phyloP scores from a whole-genome alignment of 2,888 invertebrate species.

The Melieria crassipennis region DNA sequence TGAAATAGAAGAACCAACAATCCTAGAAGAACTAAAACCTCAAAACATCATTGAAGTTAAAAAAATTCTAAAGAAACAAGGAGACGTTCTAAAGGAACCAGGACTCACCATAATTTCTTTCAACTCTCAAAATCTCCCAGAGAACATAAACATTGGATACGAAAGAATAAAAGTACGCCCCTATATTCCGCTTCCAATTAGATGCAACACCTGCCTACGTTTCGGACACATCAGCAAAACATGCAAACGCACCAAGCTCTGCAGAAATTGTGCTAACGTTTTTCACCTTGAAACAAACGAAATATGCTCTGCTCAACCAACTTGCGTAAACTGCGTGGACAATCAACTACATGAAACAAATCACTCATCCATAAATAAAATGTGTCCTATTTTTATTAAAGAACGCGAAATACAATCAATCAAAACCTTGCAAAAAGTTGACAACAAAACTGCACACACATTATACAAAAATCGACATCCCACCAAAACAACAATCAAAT shows the following conservation, averaged over 20 bases:
- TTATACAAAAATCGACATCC: too few relatives aligned
- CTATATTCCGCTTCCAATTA: background rate
- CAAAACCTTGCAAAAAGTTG: too few relatives aligned
- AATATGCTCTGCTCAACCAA: background rate
- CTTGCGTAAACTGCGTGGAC: too few relatives aligned
- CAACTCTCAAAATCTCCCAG: background rate
- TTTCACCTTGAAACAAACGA: slow-evolving; percentile 7
- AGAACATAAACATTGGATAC: background rate
- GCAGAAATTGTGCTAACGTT: background rate
- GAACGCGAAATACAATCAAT: too few relatives aligned
- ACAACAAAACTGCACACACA: too few relatives aligned
- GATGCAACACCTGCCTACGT: slow-evolving; percentile 2
- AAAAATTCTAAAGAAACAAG: background rate
- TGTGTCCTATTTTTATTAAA: background rate
- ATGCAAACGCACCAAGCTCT: background rate
- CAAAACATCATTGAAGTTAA: slow-evolving; percentile 3
- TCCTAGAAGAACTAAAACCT: background rate
- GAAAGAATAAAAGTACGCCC: slow-evolving; percentile 6
- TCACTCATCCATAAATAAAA: background rate
- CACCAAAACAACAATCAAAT: too few relatives aligned
- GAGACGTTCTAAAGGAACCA: too few relatives aligned
- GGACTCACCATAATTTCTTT: background rate
- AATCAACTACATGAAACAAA: too few relatives aligned
- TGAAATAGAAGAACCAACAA: background rate
- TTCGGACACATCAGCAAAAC: background rate